Percentiles rank a stretch among this genome's conserved stretches.
phyloP scores from a whole-genome alignment of 2,113 vertebrate species.

The Urocolius indicus region DNA sequence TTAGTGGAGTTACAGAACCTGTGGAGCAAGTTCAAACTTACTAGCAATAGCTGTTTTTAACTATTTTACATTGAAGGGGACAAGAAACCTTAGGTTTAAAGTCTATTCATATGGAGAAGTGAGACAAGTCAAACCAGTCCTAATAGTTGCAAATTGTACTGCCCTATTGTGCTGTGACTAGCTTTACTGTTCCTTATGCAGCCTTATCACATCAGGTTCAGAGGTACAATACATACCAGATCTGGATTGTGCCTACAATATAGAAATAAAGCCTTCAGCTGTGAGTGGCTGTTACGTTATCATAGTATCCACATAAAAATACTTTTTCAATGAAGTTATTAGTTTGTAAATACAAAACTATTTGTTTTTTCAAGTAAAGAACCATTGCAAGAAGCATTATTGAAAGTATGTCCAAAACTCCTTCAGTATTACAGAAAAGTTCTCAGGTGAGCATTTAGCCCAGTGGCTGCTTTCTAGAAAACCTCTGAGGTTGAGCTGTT shows the following conservation, averaged over 20 bases:
- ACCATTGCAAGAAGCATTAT: background rate
- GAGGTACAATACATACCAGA: background rate
- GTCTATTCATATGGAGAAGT: background rate
- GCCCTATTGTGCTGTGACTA: rapidly evolving
- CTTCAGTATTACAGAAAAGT: background rate
- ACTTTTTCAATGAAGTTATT: background rate
- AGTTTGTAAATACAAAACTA: background rate
- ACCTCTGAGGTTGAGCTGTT: background rate
- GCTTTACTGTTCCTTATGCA: background rate
- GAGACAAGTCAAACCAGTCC: background rate
- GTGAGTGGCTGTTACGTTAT: background rate
- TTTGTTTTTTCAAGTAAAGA: background rate
- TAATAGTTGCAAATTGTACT: rapidly evolving
- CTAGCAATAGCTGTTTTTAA: background rate
- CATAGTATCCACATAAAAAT: background rate
- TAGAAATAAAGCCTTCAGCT: background rate
- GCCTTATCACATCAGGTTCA: background rate
- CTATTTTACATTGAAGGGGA: background rate
- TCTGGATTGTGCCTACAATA: background rate
- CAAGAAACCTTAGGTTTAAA: background rate
- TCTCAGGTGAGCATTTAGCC: background rate
- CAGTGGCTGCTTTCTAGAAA: background rate
- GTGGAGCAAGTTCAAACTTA: background rate
- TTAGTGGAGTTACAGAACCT: background rate
- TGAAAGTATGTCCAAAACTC: background rate